Evolutionary conservation across 1,140 invertebrate genomes (phyloP), one percentile per base, ranked within the genome.

Genomic region (Trichonephila clavipes): DNA sequence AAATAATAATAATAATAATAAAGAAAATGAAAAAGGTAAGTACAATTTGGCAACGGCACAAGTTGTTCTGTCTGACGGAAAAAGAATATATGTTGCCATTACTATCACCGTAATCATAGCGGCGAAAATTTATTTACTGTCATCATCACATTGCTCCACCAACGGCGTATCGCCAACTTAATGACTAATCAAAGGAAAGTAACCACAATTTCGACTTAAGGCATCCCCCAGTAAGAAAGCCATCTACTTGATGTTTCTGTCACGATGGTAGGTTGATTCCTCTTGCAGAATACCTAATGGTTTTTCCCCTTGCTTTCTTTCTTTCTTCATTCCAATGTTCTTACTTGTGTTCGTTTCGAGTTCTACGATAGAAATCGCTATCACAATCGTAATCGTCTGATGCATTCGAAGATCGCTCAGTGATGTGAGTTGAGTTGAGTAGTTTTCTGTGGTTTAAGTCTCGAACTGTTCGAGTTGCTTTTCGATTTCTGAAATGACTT

Each of bases 201-300:
- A 92, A 92, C 90, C 90, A 85, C 90, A 92, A 92, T 92, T 92
- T 92, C 90, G 77, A 85, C 81, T 92, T 44, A 40, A 61, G 90
- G 61, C 90, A 62, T 66, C 81, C 44, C 18, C 62, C 44, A 62
- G 69, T 85, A 92, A 85, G 90, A 92, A 92, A 92, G 90, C 66
- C 90, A 92, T 92, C 90, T 92, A 92, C 90, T 92, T 92, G 81
- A 92, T 92, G 90, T 92, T 92, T 66, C 58, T 81, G 90, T 92
- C 90, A 92, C 90, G 90, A 51, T 40, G 77, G 44, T 19, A 66
- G 62, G n/a, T 34, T 40, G 61, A 82, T 85, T 51, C 90, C 81
- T 64, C 66, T 69, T 62, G 28, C 61, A 44, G 90, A 92, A 92
- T 92, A 92, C 90, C 82, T 92, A 92, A 92, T 92, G 81, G 62